Evolutionary conservation across 1,140 invertebrate species (phyloP).

Genomic region (Geopemphigus sp.): DNA sequence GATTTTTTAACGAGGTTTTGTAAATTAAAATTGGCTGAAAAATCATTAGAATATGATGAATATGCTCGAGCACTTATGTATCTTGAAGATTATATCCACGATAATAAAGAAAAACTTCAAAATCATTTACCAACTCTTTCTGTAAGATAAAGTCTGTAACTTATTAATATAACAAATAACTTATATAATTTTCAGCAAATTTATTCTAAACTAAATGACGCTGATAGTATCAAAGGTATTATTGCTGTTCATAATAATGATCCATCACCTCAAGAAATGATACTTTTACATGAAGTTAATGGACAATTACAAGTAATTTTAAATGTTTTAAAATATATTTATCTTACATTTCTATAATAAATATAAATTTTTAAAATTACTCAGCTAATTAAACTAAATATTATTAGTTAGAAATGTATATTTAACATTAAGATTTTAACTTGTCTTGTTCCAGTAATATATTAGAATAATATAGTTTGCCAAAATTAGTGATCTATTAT

Average conservation of each 20-base stretch:
- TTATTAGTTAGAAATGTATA: neutral
- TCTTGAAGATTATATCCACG: conserved; percentile 68
- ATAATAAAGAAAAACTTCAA: conserved; percentile 61
- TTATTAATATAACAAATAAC: conserved; percentile 15
- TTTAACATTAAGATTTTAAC: neutral
- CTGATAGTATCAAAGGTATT: conserved; percentile 72
- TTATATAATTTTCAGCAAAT: conserved; percentile 64
- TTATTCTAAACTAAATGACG: conserved; percentile 72
- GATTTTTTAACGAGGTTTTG: conserved; percentile 63
- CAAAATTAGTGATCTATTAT: neutral
- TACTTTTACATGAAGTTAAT: conserved; percentile 71
- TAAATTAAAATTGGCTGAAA: conserved; percentile 66
- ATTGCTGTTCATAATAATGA: conserved; percentile 64
- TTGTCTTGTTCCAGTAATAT: neutral
- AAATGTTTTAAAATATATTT: neutral
- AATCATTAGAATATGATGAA: conserved; percentile 71
- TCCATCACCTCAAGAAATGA: conserved; percentile 58
- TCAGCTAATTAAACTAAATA: neutral
- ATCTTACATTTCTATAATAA: too few species aligned
- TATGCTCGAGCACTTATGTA: conserved; percentile 72
- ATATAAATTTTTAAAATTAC: too few species aligned
- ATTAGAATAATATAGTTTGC: neutral
- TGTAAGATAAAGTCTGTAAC: conserved; percentile 26
- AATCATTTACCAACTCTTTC: conserved; percentile 58
- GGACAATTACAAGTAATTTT: conserved; percentile 58